Base-by-base conservation (phyloP, 2,888 invertebrate species). In the Margaritifera margaritifera region DNA sequence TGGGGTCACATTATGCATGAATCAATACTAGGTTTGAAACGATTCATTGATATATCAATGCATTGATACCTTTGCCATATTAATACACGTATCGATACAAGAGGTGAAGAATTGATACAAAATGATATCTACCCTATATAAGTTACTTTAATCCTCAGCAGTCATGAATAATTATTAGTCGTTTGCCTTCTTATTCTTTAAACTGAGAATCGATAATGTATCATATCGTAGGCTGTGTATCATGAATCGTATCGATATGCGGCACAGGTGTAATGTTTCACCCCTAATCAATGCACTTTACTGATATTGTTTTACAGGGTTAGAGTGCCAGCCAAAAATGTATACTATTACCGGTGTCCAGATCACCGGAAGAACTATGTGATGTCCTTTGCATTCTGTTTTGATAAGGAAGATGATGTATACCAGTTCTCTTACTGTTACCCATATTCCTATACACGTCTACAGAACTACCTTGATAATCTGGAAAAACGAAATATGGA, bases 401-500 rank as follows among this genome's bases (percentile, higher is more conserved):
- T 99, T 88, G 98, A 98, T 90, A 93, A 94, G 67, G 97, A 98
- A 88, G 96, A 97, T 81, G 98, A 98, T 85, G 93, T 96, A 1
- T 98, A 97, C 88, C 98, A 98, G 88, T 99, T 99, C 90, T 94
- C 97, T 1, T 93, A 98, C 83, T 94, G 95, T 42, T 96, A 95
- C 73, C 99, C 99, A 0, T 99, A 99, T 89, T 96, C 97, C n/a
- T 99, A 98, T 90, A 94, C 96, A 0, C 92, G 95, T 66, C 92
- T 96, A 64, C 95, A 98, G 90, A 94, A 94, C 57, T 95, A 97
- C 90, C 91, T 99, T 75, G 93, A 94, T 54, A 90, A 92, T 77
- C 91, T 96, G 72, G 94, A 95, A 84, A 92, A 73, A 91, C 93
- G 89, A 85, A 89, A 91, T 60, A 85, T 91, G 71, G 91, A 90